These are phyloP conservation scores for Anaspis maculata DNA, from an alignment of 2,888 invertebrate genomes.

Conservation along the genomic window DNA sequence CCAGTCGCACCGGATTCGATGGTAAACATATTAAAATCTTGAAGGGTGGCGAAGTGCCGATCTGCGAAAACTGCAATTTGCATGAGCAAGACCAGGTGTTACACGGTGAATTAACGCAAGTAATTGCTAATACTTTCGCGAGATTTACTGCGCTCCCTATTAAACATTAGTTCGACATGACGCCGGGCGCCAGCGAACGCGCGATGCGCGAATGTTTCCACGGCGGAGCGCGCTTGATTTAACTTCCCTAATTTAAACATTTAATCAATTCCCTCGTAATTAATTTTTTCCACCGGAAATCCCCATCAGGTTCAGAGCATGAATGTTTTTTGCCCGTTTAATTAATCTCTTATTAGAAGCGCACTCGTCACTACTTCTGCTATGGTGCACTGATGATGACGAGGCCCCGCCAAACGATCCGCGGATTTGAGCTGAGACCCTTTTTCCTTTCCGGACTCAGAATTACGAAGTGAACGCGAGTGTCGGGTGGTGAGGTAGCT, in stretches of 20 bases:
- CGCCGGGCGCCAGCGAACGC: slow-evolving; percentile 19
- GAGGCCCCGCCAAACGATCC: no score
- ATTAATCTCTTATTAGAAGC: slow-evolving; percentile 10
- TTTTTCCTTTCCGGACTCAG: no score
- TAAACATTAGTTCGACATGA: slow-evolving; percentile 38
- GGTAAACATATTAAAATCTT: slow-evolving; percentile 17
- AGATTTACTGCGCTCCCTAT: slow-evolving; percentile 38
- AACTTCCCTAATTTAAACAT: slow-evolving; percentile 35
- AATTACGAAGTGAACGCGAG: no score
- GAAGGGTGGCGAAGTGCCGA: slow-evolving; percentile 23
- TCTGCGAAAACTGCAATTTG: slow-evolving; percentile 34
- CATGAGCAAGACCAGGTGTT: slow-evolving; percentile 38
- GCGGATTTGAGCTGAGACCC: no score
- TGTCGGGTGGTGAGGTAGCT: no score
- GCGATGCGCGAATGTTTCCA: slow-evolving; percentile 14
- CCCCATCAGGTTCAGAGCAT: slow-evolving; percentile 5
- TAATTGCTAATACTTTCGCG: slow-evolving; percentile 41
- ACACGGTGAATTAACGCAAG: slow-evolving; percentile 41
- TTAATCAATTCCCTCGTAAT: slow-evolving; percentile 32
- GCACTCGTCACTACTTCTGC: slow-evolving; percentile 2
- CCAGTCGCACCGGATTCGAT: no score
- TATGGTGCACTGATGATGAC: not conserved
- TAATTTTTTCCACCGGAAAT: slow-evolving; percentile 24
- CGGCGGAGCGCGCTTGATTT: slow-evolving; percentile 32
- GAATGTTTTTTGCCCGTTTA: no score